Conservation (phyloP, 2,888 invertebrate species). For the Polymixis lichenea region DNA sequence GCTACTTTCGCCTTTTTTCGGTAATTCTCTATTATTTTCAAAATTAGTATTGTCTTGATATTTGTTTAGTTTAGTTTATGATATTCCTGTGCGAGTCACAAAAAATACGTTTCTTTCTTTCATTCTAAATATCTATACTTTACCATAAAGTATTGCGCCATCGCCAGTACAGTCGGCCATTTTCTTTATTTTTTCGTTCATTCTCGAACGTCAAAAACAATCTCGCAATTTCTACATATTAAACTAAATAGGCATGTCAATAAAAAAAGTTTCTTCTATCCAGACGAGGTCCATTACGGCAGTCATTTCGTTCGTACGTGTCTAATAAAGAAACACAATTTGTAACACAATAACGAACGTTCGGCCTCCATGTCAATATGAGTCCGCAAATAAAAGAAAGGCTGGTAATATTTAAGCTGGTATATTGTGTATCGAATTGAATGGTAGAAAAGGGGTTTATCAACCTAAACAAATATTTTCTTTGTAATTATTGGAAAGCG, state of each 20-base stretch:
- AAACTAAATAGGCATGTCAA: conserved; percentile 64
- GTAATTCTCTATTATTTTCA: too few relatives aligned
- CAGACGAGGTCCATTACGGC: conserved; percentile 67
- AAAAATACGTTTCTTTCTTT: conserved; percentile 3
- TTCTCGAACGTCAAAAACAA: conserved; percentile 41
- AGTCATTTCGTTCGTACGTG: conserved; percentile 75
- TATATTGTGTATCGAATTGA: conserved; percentile 12
- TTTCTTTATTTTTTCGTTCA: conserved; percentile 7
- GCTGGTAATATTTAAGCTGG: conserved; percentile 33
- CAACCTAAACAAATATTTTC: neutral
- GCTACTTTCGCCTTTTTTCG: conserved; percentile 1
- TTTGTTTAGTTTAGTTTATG: too few relatives aligned
- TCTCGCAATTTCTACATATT: conserved; percentile 68
- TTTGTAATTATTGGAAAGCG: neutral
- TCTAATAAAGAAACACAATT: conserved; percentile 75
- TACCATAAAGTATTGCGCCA: neutral
- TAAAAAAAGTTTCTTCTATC: conserved; percentile 67
- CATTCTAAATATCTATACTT: neutral
- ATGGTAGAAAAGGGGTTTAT: neutral
- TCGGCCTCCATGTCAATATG: conserved; percentile 53
- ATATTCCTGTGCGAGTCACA: too few relatives aligned
- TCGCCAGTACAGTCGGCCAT: neutral
- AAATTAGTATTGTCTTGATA: too few relatives aligned
- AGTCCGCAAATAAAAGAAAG: conserved; percentile 48
- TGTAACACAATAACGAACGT: conserved; percentile 61